Percentiles rank a stretch among this genome's conserved stretches.
phyloP scores from a whole-genome alignment of 2,113 vertebrate genomes.

The Pterocles orientalis region DNA sequence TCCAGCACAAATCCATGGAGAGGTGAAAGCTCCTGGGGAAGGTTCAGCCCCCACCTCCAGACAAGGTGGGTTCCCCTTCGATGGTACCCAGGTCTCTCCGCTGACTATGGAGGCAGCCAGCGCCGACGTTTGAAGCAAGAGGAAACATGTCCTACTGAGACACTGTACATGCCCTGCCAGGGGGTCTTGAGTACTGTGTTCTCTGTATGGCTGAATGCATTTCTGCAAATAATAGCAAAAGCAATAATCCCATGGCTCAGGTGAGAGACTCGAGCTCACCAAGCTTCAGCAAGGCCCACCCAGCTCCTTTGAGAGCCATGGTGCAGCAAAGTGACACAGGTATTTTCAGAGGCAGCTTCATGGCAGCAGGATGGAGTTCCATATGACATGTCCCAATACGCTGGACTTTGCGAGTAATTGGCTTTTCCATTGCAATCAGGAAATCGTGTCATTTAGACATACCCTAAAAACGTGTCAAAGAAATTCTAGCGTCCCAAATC shows the following conservation, averaged over 20 bases:
- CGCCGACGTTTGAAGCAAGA: fast-evolving
- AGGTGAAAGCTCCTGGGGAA: background rate
- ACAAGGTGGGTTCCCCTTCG: background rate
- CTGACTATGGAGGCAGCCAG: background rate
- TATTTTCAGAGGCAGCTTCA: background rate
- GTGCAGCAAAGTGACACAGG: background rate
- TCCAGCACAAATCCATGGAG: background rate
- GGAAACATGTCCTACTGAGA: background rate
- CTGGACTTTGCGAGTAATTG: background rate
- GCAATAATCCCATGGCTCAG: background rate
- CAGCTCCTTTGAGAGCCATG: background rate
- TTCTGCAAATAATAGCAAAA: background rate
- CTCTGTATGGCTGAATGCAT: background rate
- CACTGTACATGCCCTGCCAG: no score
- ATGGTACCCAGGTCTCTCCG: background rate
- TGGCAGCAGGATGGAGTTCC: background rate
- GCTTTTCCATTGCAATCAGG: background rate
- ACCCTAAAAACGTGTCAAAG: background rate
- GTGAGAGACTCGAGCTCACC: background rate
- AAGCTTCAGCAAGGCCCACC: background rate
- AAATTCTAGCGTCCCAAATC: conserved; percentile 39
- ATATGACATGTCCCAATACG: background rate
- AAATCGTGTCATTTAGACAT: background rate
- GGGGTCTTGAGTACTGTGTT: fast-evolving
- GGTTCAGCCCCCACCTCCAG: background rate